Base-by-base conservation (phyloP, 64 coral and sea anemone species). In the Trachythela sp. region DNA sequence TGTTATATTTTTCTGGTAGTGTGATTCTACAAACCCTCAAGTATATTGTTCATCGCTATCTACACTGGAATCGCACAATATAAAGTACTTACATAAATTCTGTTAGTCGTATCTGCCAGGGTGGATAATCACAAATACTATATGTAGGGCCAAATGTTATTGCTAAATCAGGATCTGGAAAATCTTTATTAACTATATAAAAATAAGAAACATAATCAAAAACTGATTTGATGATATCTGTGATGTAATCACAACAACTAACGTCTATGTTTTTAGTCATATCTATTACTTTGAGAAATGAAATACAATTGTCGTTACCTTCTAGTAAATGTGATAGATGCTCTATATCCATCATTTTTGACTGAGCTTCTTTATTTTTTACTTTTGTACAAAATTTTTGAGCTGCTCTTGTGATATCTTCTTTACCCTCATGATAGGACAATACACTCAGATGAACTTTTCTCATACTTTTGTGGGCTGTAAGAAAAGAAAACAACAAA, bases 81-180 rank as follows among this genome's bases (percentile, higher is more conserved):
- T 2, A 18, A 15, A 80, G 35, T 15, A 80, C 75, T 80, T 80
- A 80, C 75, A 80, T 80, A 36, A 80, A 80, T 80, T 80, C 75
- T 80, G 75, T 80, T 80, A 80, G 20, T 80, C 75, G 32, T 80
- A 80, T 36, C 38, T 80, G 75, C 75, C 75, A 80, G 20, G 75
- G 75, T 15, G 37, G 75, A 18, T 80, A 80, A 38, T 39, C 75
- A 38, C 15, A 35, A 36, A 80, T 9, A 9, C 33, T 37, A 39
- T 80, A n/a, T 29, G 32, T 34, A 2, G 32, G 75, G 75, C 75
- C 75, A 37, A 80, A 80, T 3, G 20, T 37, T 36, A 80, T 39
- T 20, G 75, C 75, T 30, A 80, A 80, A 80, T 80, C 75, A 1
- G 75, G 75, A 36, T 80, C 75, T 15, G 75, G 75, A 80, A 80